Conservation (phyloP, 2,797 vertebrate genomes). For the Megalops cyprinoides region DNA sequence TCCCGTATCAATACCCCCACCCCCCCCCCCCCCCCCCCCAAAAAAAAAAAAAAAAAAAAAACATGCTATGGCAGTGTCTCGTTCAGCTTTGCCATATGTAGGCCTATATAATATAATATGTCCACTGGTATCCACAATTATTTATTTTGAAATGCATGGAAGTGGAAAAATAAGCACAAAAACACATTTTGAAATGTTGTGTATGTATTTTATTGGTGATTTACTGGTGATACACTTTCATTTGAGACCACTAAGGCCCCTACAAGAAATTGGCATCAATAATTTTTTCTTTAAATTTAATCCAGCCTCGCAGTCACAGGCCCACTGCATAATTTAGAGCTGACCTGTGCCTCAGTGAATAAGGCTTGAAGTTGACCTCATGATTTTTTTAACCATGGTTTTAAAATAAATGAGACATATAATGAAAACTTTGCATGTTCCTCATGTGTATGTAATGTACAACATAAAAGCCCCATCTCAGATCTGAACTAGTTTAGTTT, state of each 20-base stretch:
- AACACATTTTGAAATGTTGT: neutral
- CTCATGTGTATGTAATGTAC: conserved; percentile 68
- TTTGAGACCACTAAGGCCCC: conserved; percentile 29
- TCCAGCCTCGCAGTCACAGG: conserved; percentile 51
- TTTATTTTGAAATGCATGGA: neutral
- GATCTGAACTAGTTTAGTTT: conserved; percentile 43
- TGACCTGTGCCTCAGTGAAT: conserved; percentile 59
- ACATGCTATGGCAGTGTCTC: too few relatives aligned
- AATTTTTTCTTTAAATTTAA: conserved; percentile 63
- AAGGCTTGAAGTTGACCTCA: conserved; percentile 67
- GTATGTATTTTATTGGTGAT: neutral
- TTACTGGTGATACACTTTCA: neutral
- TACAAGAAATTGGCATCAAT: conserved; percentile 56
- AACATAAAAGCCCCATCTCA: conserved; percentile 51
- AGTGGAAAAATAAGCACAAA: neutral
- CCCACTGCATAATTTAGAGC: conserved; percentile 69
- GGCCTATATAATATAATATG: too few relatives aligned
- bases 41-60: too few relatives aligned
- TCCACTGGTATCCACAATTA: conserved; percentile 1
- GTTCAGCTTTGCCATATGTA: too few relatives aligned
- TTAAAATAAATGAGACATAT: conserved; percentile 54
- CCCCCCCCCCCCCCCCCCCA: too few relatives aligned
- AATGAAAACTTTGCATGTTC: conserved; percentile 47
- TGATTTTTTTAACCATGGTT: conserved; percentile 62
- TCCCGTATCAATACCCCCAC: too few relatives aligned